Base-by-base conservation (phyloP, 2,888 invertebrate species). In the Ophraella communa region DNA sequence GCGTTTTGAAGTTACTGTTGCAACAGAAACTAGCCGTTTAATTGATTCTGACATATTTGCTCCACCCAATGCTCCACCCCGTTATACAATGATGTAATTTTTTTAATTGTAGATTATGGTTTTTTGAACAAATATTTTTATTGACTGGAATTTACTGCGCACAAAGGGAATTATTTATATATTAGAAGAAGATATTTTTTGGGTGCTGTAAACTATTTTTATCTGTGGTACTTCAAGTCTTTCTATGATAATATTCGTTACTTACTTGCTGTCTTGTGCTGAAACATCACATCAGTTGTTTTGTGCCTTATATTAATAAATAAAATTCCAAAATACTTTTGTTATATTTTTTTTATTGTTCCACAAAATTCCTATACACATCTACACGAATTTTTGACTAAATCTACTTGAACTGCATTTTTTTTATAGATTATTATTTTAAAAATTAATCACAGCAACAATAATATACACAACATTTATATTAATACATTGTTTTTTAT, bases 361-460 rank as follows among this genome's bases (percentile, higher is more conserved):
- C 77, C 80, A 81, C 80, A 79, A 80, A 78, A 78, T 70, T 71
- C 72, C 75, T 79, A 76, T 80, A 80, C 80, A 82, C 81, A 79
- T 77, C 80, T 80, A 81, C 79, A 81, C 80, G 79, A 76, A 80
- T 67, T 70, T 66, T 72, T 66, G 71, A 69, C 74, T 73, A 68
- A 78, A 61, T 63, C 77, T 77, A 80, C 78, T 75, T 76, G 73
- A 76, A 75, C 75, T 76, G 73, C 70, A 74, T 73, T 76, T 72
- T 76, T 72, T 75, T 72, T 75, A 70, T 73, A 70, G 74, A 69
- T 71, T 70, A 70, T 55, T 69, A 71, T 69, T 30, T 74, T 77
- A 76, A 75, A 78, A 79, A 79, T 77, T 79, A 82, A 83, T 83
- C 83, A 83, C 83, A 83, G 83, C 82, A 82, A 83, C 81, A 80